Conservation (phyloP, 2,888 invertebrate species). For the Terebella lapidaria region DNA sequence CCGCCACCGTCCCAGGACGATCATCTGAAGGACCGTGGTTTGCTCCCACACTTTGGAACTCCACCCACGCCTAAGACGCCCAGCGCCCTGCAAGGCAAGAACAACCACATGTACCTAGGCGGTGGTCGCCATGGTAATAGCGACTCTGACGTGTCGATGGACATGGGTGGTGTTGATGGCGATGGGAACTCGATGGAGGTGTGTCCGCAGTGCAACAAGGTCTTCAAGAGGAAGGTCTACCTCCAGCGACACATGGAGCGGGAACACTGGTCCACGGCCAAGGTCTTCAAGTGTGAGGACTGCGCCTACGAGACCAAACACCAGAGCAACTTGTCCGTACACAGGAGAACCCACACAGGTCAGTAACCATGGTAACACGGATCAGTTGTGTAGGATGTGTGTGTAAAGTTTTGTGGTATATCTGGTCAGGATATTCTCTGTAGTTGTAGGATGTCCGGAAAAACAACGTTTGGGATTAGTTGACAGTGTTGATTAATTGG, state of each 20-base stretch:
- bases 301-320: constrained; percentile 53
- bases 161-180: background rate
- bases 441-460: too few species aligned
- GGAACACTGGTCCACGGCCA: constrained; percentile 51
- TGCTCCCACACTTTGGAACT: background rate
- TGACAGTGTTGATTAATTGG: too few species aligned
- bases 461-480: too few species aligned
- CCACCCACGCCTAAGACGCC: background rate
- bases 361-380: too few species aligned
- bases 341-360: constrained; percentile 52
- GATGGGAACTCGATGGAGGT: constrained; percentile 14
- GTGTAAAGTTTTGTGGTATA: too few species aligned
- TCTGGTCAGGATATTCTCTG: too few species aligned
- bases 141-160: background rate
- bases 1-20: background rate
- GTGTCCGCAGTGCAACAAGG: constrained; percentile 26
- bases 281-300: constrained; percentile 52
- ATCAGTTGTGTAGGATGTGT: too few species aligned
- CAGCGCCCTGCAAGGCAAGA: background rate
- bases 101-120: background rate
- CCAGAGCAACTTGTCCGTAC: constrained; percentile 52
- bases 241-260: constrained; percentile 50
- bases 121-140: background rate
- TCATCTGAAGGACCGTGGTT: background rate
- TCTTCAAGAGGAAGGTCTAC: constrained; percentile 48